Evolutionary conservation across 2,113 vertebrate genomes (phyloP).

Genomic region (Geococcyx californianus): DNA sequence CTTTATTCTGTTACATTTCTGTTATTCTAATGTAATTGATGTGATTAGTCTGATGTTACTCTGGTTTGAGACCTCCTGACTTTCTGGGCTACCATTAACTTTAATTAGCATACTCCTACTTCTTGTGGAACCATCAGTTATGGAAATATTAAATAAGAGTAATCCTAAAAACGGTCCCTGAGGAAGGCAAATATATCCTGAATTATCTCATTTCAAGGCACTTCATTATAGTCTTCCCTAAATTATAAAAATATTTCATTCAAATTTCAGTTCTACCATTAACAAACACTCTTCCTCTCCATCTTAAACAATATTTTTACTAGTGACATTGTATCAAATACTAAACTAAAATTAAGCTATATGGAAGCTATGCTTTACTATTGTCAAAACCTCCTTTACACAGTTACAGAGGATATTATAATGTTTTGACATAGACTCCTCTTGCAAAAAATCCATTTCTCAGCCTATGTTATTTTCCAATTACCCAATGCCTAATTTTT

Average conservation of each 20-base stretch:
- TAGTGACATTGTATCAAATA: neutral
- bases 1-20: neutral
- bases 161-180: neutral
- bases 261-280: neutral
- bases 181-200: neutral
- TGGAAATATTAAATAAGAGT: neutral
- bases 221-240: neutral
- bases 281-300: neutral
- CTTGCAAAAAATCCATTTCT: neutral
- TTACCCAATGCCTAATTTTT: neutral
- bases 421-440: neutral
- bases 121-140: neutral
- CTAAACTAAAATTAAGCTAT: neutral
- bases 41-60: neutral
- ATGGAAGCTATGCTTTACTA: neutral
- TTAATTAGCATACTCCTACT: neutral
- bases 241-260: neutral
- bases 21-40: neutral
- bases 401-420: neutral
- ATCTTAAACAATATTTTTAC: neutral
- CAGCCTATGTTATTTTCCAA: neutral
- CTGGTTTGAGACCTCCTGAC: neutral
- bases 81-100: neutral
- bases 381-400: neutral
- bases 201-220: neutral